phyloP scores from a whole-genome alignment of 2,797 vertebrate species.

The Danio choprae region DNA sequence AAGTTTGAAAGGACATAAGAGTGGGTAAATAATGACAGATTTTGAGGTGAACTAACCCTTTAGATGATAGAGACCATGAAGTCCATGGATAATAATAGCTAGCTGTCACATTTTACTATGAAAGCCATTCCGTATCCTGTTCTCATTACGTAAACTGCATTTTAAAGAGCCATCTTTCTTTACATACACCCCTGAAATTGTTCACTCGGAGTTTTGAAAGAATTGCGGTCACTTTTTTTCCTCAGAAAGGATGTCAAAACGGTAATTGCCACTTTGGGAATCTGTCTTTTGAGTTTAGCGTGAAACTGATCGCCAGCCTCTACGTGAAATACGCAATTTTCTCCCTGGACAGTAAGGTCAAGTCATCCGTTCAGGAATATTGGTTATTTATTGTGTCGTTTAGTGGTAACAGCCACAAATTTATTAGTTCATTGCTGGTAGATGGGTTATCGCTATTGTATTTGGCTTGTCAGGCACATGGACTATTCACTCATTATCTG shows the following conservation, averaged over 20 bases:
- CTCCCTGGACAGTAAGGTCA: constrained; percentile 70
- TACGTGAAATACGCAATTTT: constrained; percentile 54
- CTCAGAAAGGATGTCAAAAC: constrained; percentile 72
- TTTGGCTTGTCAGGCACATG: constrained; percentile 66
- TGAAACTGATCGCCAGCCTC: constrained; percentile 38
- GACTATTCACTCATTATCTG: constrained; percentile 67
- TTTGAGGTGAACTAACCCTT: too few relatives aligned
- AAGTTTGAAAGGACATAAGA: too few relatives aligned
- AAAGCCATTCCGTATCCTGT: constrained; percentile 53
- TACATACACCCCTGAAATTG: constrained; percentile 71
- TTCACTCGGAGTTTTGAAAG: constrained; percentile 65
- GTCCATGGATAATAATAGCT: constrained; percentile 32
- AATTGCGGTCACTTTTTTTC: constrained; percentile 39
- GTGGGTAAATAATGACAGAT: too few relatives aligned
- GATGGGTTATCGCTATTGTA: constrained; percentile 65
- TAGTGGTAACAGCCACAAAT: constrained; percentile 70
- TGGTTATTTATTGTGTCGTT: constrained; percentile 78
- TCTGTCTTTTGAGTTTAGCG: constrained; percentile 70
- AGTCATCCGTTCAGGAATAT: constrained; percentile 69
- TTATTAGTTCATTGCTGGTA: constrained; percentile 72
- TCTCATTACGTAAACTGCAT: constrained; percentile 74
- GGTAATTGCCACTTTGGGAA: constrained; percentile 79
- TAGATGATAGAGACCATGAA: constrained; percentile 62
- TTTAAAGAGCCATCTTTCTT: constrained; percentile 67
- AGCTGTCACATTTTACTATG: constrained; percentile 53